Evolutionary conservation across 2,888 invertebrate species (phyloP), one percentile per base, ranked within the genome.

Genomic region (Polymixis lichenea): DNA sequence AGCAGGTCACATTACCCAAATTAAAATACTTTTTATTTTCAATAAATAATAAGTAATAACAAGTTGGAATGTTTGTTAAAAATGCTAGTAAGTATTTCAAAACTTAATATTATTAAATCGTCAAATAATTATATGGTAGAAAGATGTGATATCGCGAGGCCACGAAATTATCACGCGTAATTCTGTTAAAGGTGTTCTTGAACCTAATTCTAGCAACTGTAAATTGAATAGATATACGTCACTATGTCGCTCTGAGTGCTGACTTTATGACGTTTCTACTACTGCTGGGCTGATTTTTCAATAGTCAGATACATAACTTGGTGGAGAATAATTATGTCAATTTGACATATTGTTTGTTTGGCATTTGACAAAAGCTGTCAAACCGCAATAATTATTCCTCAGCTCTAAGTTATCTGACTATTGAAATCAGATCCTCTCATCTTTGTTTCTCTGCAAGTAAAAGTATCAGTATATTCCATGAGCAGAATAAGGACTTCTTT

Each of bases 41-140:
- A 46, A 46, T 56, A 70, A 72, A 70, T 74, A 87, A 86, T 87
- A 88, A 87, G 86, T 87, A 80, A 85, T 78, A 69, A 78, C 77
- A 82, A 82, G 76, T 84, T 91, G 91, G 91, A 91, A 91, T 91
- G 91, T 90, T 87, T 82, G 46, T 74, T 71, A 76, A 82, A 83
- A 87, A 78, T 80, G 77, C 76, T 77, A 77, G 73, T 13, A 46
- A 3, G 43, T 71, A 72, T 77, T 46, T 65, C n/a, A 43, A 69
- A 61, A 65, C 38, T 60, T 32, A 56, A 56, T 49, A 28, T 17
- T 53, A 22, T 46, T 66, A 11, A 53, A 53, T 60, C 19, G 38
- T n/a, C 25, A 64, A 17, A 32, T 62, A 49, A 55, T 55, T 11
- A 13, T 38, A 64, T 19, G 22, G 75, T 17, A 65, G 38, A 69